A percentile compares a stretch with the other conserved stretches of the same genome.
phyloP scores from a whole-genome alignment of 1,140 invertebrate species.

The Dysdera silvatica region DNA sequence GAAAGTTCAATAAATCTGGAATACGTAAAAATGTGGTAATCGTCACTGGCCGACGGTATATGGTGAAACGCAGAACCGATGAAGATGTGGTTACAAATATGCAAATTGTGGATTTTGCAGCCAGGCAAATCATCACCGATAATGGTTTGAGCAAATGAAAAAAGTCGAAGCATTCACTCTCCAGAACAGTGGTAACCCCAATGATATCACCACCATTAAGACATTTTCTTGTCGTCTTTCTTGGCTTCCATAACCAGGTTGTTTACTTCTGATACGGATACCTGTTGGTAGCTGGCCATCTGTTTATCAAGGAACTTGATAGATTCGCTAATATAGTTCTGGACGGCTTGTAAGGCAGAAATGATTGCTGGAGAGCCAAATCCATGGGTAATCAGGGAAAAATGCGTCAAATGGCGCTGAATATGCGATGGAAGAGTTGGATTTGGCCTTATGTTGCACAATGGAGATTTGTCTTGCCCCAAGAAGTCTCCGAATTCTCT shows the following conservation, averaged over 20 bases:
- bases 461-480: constrained; percentile 89
- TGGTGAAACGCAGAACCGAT: too few species aligned
- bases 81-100: too few species aligned
- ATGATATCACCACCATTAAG: not conserved
- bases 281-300: constrained; percentile 18
- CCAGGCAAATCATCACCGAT: not conserved
- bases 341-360: constrained; percentile 89
- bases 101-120: too few species aligned
- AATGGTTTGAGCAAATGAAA: not conserved
- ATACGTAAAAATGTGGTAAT: too few species aligned
- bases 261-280: not conserved
- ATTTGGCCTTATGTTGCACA: constrained; percentile 91
- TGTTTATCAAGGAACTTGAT: constrained; percentile 90
- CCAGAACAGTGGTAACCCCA: not conserved
- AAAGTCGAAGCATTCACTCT: not conserved
- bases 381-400: constrained; percentile 95
- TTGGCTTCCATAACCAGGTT: constrained; percentile 6
- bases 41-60: too few species aligned
- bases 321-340: constrained; percentile 94
- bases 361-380: constrained; percentile 96
- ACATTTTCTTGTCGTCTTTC: constrained; percentile 22
- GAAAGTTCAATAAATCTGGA: too few species aligned
- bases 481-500: constrained; percentile 96
- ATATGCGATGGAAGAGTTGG: constrained; percentile 88
- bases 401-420: constrained; percentile 94